Base-by-base conservation (phyloP, 2,797 vertebrate genomes). In the Taeniopygia guttata region DNA sequence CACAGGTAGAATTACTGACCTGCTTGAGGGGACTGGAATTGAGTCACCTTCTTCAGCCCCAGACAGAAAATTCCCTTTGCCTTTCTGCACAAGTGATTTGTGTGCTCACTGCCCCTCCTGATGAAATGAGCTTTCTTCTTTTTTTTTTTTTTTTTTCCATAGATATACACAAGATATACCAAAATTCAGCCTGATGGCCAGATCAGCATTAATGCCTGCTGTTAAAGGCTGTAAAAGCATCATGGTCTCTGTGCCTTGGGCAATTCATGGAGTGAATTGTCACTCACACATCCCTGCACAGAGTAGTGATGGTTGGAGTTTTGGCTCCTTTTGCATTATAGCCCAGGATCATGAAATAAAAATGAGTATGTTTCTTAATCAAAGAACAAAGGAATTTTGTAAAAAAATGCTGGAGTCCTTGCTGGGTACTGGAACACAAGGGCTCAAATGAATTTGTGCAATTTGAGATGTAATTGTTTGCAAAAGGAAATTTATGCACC, bases 361-460 rank as follows among this genome's bases (percentile, higher is more conserved):
- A 95, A 89, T 74, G 89, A 96, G 43, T 46, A 22, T 84, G 58
- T 79, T 97, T 90, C 91, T 97, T 97, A 97, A 97, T 97, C 95
- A 97, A 96, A 91, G 45, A 96, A 93, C 85, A 96, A 95, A 95
- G 95, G 58, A 93, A 69, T 96, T 96, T 95, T 81, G 64, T 0
- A 56, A 84, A 59, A 83, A 76, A 93, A 76, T 26, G 4, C 38
- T 42, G 29, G 86, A 78, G 60, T n/a, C 10, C 43, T 67, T 29
- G 34, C 63, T 67, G 63, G 43, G 52, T 83, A 54, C 27, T 68
- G 78, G 82, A 90, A 94, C 92, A 66, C 67, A 89, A 86, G 29
- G 42, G 67, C 91, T 90, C 49, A 45, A 51, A 45, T 27, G 21
- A 87, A 63, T 72, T 75, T 42, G 40, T 79, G 75, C 80, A 56